Conservation (phyloP, 2,888 invertebrate genomes). For the Margaritifera margaritifera region DNA sequence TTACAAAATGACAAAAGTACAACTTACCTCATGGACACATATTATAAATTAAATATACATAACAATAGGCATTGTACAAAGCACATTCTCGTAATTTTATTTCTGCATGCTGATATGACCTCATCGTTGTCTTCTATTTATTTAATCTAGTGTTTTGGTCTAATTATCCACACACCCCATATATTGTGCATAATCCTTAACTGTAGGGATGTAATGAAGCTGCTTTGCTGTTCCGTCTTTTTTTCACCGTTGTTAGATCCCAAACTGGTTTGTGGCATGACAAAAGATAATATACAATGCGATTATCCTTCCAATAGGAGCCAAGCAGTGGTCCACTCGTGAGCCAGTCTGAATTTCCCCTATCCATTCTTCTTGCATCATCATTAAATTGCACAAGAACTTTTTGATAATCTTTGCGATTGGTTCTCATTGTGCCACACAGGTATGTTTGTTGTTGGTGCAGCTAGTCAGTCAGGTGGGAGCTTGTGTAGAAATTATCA, state of each 20-base stretch:
- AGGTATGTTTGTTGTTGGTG: constrained; percentile 11
- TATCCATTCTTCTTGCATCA: background rate
- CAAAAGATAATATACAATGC: constrained; percentile 1
- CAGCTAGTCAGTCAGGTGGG: constrained; percentile 6
- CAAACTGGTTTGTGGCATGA: too few relatives aligned
- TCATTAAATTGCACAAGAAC: background rate
- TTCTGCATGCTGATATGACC: too few relatives aligned
- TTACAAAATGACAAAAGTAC: too few relatives aligned
- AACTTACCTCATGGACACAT: too few relatives aligned
- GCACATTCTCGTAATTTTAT: too few relatives aligned
- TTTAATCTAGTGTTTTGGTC: too few relatives aligned
- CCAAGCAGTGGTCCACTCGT: constrained; percentile 6
- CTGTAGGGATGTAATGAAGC: too few relatives aligned
- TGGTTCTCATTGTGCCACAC: constrained; percentile 19
- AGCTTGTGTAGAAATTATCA: constrained; percentile 15
- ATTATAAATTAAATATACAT: too few relatives aligned
- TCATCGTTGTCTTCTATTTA: too few relatives aligned
- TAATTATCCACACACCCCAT: background rate
- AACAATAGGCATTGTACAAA: too few relatives aligned
- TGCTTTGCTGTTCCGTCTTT: too few relatives aligned
- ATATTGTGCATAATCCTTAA: background rate
- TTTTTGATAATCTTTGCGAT: constrained; percentile 21
- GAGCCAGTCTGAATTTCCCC: constrained; percentile 13
- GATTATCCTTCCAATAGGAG: constrained; percentile 16
- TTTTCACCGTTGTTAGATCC: too few relatives aligned